Evolutionary conservation across 2,113 vertebrate genomes (phyloP).

Genomic region (Gymnogyps californianus): DNA sequence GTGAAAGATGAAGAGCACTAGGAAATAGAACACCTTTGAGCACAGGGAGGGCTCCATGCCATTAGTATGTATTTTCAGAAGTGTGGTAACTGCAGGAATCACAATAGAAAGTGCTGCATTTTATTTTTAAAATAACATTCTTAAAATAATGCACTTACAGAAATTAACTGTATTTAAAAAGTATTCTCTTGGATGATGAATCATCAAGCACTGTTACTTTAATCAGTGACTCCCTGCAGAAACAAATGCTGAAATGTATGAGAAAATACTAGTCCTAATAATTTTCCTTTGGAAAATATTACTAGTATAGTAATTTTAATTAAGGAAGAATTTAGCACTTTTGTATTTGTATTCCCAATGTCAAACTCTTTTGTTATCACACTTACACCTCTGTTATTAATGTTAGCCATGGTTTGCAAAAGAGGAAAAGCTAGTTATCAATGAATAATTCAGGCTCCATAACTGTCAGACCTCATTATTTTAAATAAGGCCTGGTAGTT

Average conservation of each 20-base stretch:
- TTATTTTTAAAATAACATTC: neutral
- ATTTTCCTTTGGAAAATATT: constrained; percentile 70
- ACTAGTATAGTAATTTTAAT: constrained; percentile 67
- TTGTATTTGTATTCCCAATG: constrained; percentile 71
- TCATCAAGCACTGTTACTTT: constrained; percentile 11
- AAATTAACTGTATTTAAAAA: constrained; percentile 25
- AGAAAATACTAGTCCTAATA: constrained; percentile 62
- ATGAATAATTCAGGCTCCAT: constrained; percentile 81
- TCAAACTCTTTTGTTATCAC: constrained; percentile 76
- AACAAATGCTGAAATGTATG: constrained; percentile 30
- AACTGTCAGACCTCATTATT: constrained; percentile 84
- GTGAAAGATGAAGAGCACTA: neutral
- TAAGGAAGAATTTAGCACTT: constrained; percentile 75
- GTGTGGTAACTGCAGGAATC: neutral
- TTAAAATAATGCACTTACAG: constrained; percentile 3
- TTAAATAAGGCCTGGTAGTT: constrained; percentile 78
- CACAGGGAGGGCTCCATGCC: neutral
- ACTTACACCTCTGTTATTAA: constrained; percentile 81
- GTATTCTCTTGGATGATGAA: constrained; percentile 9
- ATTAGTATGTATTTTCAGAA: neutral
- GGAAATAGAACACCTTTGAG: neutral
- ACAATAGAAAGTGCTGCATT: neutral
- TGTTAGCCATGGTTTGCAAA: constrained; percentile 73
- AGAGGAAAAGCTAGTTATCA: constrained; percentile 79
- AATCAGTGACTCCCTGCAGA: constrained; percentile 20